Percentiles rank a stretch among this genome's conserved stretches.
phyloP scores from a whole-genome alignment of 2,113 vertebrate species.

The Dendropsophus ebraccatus region DNA sequence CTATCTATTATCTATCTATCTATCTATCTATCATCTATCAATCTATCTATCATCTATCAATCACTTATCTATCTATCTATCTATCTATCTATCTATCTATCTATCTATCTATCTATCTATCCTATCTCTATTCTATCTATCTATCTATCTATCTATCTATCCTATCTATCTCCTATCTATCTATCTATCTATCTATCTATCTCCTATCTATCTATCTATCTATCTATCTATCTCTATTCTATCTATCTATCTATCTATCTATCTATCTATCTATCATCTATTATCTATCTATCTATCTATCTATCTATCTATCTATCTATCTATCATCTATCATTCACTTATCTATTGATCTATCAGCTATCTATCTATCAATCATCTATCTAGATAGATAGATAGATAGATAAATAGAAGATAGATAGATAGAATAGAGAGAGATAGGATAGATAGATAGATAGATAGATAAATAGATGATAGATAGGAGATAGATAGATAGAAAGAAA shows the following conservation, averaged over 20 bases:
- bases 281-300: too few species aligned
- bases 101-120: neutral
- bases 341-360: neutral
- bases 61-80: neutral
- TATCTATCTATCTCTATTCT: neutral
- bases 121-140: neutral
- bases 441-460: neutral
- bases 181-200: neutral
- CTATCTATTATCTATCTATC: neutral
- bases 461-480: neutral
- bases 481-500: neutral
- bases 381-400: neutral
- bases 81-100: neutral
- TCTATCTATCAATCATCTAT: neutral
- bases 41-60: neutral
- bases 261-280: too few species aligned
- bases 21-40: too few species aligned
- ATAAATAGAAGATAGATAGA: neutral
- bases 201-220: neutral
- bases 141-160: neutral
- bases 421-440: neutral
- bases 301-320: neutral
- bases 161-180: neutral
- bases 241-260: neutral
- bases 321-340: neutral